Percentiles rank a stretch among this genome's conserved stretches.
Evolutionary conservation across 2,888 invertebrate species (phyloP).

Genomic region (Prosapia bicincta): DNA sequence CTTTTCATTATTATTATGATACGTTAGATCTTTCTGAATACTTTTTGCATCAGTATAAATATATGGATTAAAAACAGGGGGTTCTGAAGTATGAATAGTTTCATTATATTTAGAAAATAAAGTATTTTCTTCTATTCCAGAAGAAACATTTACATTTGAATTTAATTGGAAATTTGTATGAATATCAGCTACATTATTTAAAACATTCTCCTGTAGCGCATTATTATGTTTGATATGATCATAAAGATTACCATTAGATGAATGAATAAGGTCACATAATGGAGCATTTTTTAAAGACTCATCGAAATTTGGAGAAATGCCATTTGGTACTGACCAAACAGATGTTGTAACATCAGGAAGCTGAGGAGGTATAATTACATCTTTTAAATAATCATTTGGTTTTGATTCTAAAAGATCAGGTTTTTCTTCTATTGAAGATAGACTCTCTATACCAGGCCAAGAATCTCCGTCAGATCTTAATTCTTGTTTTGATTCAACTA

Average conservation of each 20-base stretch:
- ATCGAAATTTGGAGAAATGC: neutral
- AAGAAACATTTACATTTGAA: neutral
- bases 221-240: neutral
- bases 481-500: conserved; percentile 6
- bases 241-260: neutral
- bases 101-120: neutral
- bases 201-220: neutral
- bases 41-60: neutral
- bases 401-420: conserved; percentile 28
- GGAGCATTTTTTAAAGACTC: neutral
- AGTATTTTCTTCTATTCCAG: neutral
- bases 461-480: neutral
- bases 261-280: neutral
- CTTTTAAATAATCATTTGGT: neutral
- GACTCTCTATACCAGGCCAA: neutral
- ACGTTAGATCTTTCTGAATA: too few relatives aligned
- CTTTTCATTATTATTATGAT: neutral
- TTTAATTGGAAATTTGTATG: neutral
- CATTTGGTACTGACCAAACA: conserved; percentile 5
- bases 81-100: neutral
- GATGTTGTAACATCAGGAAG: conserved; percentile 27
- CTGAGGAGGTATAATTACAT: conserved; percentile 9
- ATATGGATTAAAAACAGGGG: neutral
- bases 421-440: conserved; percentile 21
- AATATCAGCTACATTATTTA: neutral